Percentiles rank a stretch among this genome's conserved stretches.
Conservation (phyloP, 2,797 vertebrate species). For the Loriculus beryllinus region DNA sequence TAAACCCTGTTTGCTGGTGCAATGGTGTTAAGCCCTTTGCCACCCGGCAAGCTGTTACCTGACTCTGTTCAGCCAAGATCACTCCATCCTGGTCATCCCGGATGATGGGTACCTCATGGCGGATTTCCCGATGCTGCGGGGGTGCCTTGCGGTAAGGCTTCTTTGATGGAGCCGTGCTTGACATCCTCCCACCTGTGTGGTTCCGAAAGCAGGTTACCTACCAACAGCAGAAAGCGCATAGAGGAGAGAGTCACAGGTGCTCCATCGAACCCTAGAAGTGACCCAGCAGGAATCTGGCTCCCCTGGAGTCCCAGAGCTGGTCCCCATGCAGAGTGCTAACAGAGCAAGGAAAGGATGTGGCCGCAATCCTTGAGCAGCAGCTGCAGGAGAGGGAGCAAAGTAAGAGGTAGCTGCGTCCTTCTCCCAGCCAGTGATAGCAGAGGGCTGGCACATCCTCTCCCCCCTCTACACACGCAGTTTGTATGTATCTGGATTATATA, state of each 20-base stretch:
- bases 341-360: slow-evolving; percentile 10
- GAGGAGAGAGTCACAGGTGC: slow-evolving; percentile 17
- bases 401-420: slow-evolving; percentile 54
- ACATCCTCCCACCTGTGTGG: slow-evolving; percentile 78
- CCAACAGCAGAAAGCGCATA: slow-evolving; percentile 61
- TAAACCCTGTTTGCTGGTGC: slow-evolving; percentile 68
- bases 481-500: slow-evolving; percentile 65
- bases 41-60: slow-evolving; percentile 77
- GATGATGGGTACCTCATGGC: slow-evolving; percentile 77
- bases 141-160: slow-evolving; percentile 98
- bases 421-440: slow-evolving; percentile 28
- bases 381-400: slow-evolving; percentile 26
- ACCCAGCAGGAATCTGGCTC: slow-evolving; percentile 1
- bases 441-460: slow-evolving; percentile 60
- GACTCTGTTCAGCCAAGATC: slow-evolving; percentile 74
- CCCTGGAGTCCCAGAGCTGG: not conserved
- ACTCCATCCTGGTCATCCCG: slow-evolving; percentile 78
- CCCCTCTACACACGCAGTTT: not conserved
- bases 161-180: slow-evolving; percentile 83
- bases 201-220: slow-evolving; percentile 35
- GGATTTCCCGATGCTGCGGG: slow-evolving; percentile 91
- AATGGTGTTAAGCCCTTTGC: slow-evolving; percentile 62
- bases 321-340: slow-evolving; percentile 40
- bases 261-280: not conserved
- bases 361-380: slow-evolving; percentile 29